phyloP scores from a whole-genome alignment of 2,113 vertebrate species.

The Zapornia atra region DNA sequence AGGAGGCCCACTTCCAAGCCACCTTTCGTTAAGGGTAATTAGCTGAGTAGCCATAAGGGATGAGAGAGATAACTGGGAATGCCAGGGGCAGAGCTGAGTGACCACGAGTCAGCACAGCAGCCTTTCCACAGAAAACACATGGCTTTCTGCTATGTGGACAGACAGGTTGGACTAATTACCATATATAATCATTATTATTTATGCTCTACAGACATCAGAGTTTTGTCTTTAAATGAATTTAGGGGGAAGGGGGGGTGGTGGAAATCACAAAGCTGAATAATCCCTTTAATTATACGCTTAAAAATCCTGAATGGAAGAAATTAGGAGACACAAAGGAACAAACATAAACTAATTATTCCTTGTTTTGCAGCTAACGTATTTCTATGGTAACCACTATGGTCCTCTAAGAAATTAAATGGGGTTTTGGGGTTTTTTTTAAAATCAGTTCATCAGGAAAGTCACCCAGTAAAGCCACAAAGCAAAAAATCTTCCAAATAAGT shows the following conservation, averaged over 20 bases:
- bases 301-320: conserved; percentile 76
- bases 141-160: conserved; percentile 67
- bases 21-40: background rate
- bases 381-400: conserved; percentile 58
- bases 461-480: conserved; percentile 50
- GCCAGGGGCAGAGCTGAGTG: background rate
- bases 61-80: background rate
- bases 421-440: background rate
- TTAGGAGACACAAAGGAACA: conserved; percentile 69
- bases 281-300: conserved; percentile 75
- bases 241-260: background rate
- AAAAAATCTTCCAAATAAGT: conserved; percentile 27
- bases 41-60: background rate
- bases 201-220: conserved; percentile 66
- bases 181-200: conserved; percentile 63
- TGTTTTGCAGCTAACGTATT: conserved; percentile 57
- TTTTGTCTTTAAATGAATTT: conserved; percentile 75
- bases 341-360: conserved; percentile 69
- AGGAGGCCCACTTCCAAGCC: background rate
- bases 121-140: conserved; percentile 9
- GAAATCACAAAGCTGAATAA: conserved; percentile 65
- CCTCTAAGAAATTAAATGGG: conserved; percentile 6
- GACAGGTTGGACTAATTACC: conserved; percentile 73
- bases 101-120: background rate
- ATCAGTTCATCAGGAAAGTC: conserved; percentile 42